Evolutionary conservation across 1,140 invertebrate species (phyloP), one percentile per base, ranked within the genome.

Genomic region (Drosophila sproati): DNA sequence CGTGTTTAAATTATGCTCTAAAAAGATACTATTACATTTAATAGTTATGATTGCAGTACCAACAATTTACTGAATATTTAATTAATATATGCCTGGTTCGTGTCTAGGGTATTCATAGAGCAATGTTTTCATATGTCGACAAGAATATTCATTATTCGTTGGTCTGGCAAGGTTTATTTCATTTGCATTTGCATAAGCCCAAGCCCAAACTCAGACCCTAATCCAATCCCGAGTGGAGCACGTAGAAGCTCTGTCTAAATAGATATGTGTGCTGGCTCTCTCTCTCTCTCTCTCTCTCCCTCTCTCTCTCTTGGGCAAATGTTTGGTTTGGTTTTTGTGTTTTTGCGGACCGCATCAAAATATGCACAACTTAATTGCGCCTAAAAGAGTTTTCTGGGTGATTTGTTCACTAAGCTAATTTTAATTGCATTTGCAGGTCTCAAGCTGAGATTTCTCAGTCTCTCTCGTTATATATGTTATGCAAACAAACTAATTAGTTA

Each of bases 161-260:
- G 60, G n/a, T 51, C 3, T 8, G 37, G 37, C 8, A 39, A 39
- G 39, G 39, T 43, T 43, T 43, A 43, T 31, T 35, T 5, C 45
- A 12, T 5, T 3, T n/a, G 32, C 45, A 86, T 88, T 88, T 82
- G 72, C 82, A 82, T 88, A 88, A 87, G 73, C 62, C 52, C 59
- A 67, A 50, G 28, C n/a, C 20, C 20, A 20, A 20, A 20, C 20
- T 20, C 20, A 20, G 20, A 20, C 20, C 20, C 20, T 63, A 50
- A 10, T 41, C 39, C 39, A 41, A 10, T 8, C 39, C 4, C 7
- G 7, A 41, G 45, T 20, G 55, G n/a, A 52, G 57, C 57, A 82
- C 47, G 68, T 83, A 12, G 39, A 1, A 1, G 2, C 10, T 43
- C 39, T n/a, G 10, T n/a, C 39, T 43, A 43, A 43, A 43, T n/a